Percentiles rank a stretch among this genome's conserved stretches.
These are phyloP conservation scores for Pyrocephalus nanus DNA, from an alignment of 2,797 vertebrate species.

Conservation along the genomic window DNA sequence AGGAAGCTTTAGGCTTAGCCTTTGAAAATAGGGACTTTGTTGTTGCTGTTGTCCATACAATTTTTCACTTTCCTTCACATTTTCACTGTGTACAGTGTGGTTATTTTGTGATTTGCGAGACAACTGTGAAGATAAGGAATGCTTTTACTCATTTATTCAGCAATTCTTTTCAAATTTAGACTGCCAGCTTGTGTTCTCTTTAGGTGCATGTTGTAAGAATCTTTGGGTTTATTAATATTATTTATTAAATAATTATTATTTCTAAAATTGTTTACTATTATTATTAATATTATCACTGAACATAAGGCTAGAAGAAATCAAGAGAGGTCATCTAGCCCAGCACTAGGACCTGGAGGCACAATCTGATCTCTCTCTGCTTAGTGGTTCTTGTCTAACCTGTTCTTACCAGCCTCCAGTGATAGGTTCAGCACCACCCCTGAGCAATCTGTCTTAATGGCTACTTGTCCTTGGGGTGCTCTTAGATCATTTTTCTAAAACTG, in stretches of 20 bases:
- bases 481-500: background rate
- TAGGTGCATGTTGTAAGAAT: background rate
- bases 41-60: background rate
- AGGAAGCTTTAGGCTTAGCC: background rate
- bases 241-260: no score
- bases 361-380: background rate
- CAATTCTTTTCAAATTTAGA: background rate
- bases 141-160: background rate
- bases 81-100: background rate
- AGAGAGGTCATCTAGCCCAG: background rate
- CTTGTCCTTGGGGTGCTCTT: background rate
- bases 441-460: background rate
- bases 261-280: no score
- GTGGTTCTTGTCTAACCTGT: background rate
- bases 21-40: background rate
- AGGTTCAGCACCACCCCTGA: background rate
- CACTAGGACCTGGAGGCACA: background rate
- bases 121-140: background rate
- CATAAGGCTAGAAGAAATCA: background rate
- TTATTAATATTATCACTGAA: background rate
- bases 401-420: background rate
- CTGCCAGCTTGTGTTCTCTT: background rate
- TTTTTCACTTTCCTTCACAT: background rate
- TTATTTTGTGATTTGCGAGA: background rate
- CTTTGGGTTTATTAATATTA: background rate